Base-by-base conservation (phyloP, 2,888 invertebrate genomes). In the Ichneumoninae sp. region DNA sequence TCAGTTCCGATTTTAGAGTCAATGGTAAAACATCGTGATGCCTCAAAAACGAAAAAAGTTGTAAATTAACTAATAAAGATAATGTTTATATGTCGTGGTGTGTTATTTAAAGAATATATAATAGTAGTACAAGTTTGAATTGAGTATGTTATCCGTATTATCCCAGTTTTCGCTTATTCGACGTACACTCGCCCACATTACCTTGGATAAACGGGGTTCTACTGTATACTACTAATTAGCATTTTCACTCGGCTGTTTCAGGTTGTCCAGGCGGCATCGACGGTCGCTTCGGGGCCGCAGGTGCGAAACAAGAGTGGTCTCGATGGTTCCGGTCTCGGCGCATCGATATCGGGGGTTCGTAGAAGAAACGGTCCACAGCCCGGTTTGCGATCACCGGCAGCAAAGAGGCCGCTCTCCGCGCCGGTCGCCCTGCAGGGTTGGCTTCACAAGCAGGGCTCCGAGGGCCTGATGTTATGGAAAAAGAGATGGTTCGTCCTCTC, bases 401-500 rank as follows among this genome's bases (percentile, higher is more conserved):
- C 98, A 5, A 97, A 98, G 93, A 95, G 98, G 85, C 96, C 97
- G 82, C 95, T 96, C n/a, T 96, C 97, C 62, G 97, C 98, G 0
- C 97, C 97, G 7, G 98, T 98, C 8, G 96, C 97, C 0, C 95
- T 97, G 90, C 96, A 97, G 88, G 98, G 98, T 26, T 98, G 98
- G 96, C 94, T 98, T 70, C 97, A 98, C 93, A 98, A 98, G 92
- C 98, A 98, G 94, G 98, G 98, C 75, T 98, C 98, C 50, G 98
- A 98, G 91, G 98, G 98, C 7, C 94, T 98, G 3, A 98, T 98
- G 95, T 96, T 98, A 60, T 98, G 98, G 98, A 97, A 98, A 92
- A 98, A 97, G 92, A 95, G 98, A 83, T 98, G 98, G 98, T 98
- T 98, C 94, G 98, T 98, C 57, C 95, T 98, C 79, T 97, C 98